phyloP scores from a whole-genome alignment of 2,797 vertebrate species.

The Propithecus perrieri region DNA sequence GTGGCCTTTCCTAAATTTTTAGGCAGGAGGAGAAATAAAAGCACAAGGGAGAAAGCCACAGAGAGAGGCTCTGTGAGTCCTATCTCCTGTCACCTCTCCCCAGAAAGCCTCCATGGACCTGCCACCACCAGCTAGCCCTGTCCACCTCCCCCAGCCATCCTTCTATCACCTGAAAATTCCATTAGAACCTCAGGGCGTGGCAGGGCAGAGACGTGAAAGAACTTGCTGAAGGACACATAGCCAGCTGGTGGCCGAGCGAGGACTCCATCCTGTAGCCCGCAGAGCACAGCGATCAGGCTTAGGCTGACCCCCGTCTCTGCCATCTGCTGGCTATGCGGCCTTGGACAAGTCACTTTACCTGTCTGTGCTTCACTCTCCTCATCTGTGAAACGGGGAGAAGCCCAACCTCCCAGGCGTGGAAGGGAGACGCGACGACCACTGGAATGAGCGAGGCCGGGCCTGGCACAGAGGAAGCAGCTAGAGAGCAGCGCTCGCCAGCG shows the following conservation, averaged over 20 bases:
- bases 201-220: not conserved
- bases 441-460: accelerated
- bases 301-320: not conserved
- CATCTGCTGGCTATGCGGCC: not conserved
- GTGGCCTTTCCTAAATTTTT: not conserved
- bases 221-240: not conserved
- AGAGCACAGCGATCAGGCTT: not conserved
- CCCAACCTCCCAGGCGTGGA: not conserved
- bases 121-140: not conserved
- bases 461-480: accelerated
- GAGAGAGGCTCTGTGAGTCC: not conserved
- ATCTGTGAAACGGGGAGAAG: not conserved
- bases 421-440: accelerated
- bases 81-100: not conserved
- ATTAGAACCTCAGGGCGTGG: not conserved
- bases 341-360: not conserved
- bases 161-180: not conserved
- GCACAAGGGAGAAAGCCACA: not conserved
- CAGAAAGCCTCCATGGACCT: not conserved
- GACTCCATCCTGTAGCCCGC: accelerated
- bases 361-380: not conserved
- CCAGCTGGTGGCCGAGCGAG: not conserved
- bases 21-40: not conserved
- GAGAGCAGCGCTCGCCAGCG: accelerated
- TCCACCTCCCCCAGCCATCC: not conserved